A percentile compares a stretch with the other conserved stretches of the same genome.
Conservation (phyloP, 2,113 vertebrate genomes). For the Nothobranchius kuhntae region DNA sequence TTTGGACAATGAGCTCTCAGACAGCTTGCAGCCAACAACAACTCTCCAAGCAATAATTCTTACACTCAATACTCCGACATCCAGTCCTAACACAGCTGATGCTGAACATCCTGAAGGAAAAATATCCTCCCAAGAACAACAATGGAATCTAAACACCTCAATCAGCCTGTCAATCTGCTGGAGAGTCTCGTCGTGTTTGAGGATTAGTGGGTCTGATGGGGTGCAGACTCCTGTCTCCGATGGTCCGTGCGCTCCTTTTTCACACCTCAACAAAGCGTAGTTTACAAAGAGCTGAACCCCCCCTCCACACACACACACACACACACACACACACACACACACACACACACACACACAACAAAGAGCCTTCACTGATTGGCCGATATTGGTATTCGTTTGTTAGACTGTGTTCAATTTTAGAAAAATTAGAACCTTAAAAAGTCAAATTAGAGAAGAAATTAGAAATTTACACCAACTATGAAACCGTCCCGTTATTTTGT, state of each 20-base stretch:
- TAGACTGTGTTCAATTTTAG: too few relatives aligned
- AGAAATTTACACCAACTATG: too few relatives aligned
- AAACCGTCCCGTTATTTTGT: background rate
- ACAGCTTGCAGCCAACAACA: conserved; percentile 9
- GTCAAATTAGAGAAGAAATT: too few relatives aligned
- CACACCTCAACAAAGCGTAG: conserved; percentile 34
- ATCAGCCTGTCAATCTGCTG: conserved; percentile 55
- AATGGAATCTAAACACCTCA: conserved; percentile 46
- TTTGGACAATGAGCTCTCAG: conserved; percentile 30
- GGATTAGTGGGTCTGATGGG: conserved; percentile 70
- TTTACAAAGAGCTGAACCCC: conserved; percentile 38
- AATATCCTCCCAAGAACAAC: conserved; percentile 38
- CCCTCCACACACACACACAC: background rate
- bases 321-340: too few relatives aligned
- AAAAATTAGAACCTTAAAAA: too few relatives aligned
- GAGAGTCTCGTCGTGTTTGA: conserved; percentile 63
- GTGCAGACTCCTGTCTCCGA: conserved; percentile 43
- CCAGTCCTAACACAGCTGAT: conserved; percentile 28
- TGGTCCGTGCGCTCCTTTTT: conserved; percentile 44
- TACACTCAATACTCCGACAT: conserved; percentile 27
- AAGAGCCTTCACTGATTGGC: too few relatives aligned
- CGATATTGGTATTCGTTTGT: too few relatives aligned
- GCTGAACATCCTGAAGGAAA: conserved; percentile 8
- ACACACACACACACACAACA: too few relatives aligned
- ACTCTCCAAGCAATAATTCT: conserved; percentile 11